phyloP scores from a whole-genome alignment of 30 jellyfish, hydroid and myxozoan genomes.

The Mastigias papua region DNA sequence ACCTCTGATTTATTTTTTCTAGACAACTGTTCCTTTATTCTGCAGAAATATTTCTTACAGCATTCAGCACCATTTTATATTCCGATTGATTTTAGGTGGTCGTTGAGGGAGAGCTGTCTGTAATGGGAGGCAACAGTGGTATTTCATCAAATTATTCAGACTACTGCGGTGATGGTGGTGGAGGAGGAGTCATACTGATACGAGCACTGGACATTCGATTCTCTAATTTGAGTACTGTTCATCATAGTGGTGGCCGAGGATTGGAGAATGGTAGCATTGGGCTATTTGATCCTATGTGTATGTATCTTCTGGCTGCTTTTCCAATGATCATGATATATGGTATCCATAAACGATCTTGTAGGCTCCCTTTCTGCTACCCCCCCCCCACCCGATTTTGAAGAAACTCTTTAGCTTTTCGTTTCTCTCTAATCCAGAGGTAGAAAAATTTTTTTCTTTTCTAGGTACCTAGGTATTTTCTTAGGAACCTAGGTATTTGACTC shows the following conservation, averaged over 20 bases:
- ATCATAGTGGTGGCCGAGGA: slow-evolving; percentile 85
- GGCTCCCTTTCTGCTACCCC: no score
- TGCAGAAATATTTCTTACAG: no score
- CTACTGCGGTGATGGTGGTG: slow-evolving; percentile 93
- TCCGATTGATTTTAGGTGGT: slow-evolving; percentile 47
- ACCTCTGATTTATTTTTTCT: no score
- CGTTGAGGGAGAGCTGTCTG: slow-evolving; percentile 42
- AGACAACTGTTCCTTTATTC: no score
- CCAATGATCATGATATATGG: not conserved
- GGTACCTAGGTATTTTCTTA: no score
- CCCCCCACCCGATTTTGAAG: no score
- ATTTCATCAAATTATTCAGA: slow-evolving; percentile 30
- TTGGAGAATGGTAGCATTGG: slow-evolving; percentile 71
- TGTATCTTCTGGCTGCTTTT: not conserved
- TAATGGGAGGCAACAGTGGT: slow-evolving; percentile 84
- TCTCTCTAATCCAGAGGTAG: no score
- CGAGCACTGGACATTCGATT: slow-evolving; percentile 4
- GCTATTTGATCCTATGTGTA: not conserved
- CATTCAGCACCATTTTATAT: no score
- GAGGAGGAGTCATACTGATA: slow-evolving; percentile 78
- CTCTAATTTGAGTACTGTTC: not conserved
- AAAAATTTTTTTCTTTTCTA: no score
- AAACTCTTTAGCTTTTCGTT: no score
- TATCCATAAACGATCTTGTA: no score
- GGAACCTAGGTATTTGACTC: no score